Conservation (phyloP, 2,113 vertebrate species). For the Sclerurus mexicanus region DNA sequence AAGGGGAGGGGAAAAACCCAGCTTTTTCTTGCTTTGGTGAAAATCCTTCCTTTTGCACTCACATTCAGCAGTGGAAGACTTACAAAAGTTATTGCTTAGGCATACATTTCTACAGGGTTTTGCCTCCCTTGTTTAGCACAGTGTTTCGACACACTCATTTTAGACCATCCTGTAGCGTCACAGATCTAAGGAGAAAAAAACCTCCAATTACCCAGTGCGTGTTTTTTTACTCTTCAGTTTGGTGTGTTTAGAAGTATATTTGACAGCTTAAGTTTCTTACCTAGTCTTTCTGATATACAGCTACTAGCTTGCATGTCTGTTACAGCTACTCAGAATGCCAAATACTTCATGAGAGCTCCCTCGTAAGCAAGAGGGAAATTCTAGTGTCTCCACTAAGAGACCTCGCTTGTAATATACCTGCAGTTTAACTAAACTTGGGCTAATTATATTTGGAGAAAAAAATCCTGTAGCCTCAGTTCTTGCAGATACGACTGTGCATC, state of each 20-base stretch:
- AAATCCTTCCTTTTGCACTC: background rate
- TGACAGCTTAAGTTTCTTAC: background rate
- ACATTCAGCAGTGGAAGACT: background rate
- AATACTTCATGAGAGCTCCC: background rate
- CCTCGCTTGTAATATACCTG: background rate
- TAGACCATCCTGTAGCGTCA: background rate
- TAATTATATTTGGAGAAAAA: background rate
- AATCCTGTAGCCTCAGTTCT: background rate
- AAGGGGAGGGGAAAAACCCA: accelerated
- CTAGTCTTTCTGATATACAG: background rate
- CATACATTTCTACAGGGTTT: background rate
- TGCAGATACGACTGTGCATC: background rate
- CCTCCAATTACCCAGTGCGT: background rate
- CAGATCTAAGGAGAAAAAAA: background rate
- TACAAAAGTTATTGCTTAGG: background rate
- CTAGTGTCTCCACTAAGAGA: background rate
- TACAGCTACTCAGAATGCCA: background rate
- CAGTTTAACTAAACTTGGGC: background rate
- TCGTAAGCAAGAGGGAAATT: background rate
- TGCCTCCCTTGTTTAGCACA: background rate
- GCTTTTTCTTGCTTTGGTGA: background rate
- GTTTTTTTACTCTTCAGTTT: background rate
- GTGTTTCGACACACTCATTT: background rate
- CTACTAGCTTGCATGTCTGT: background rate
- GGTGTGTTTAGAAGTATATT: background rate